Base-by-base conservation (phyloP, 1,140 invertebrate genomes). In the Liolophura sinensis region DNA sequence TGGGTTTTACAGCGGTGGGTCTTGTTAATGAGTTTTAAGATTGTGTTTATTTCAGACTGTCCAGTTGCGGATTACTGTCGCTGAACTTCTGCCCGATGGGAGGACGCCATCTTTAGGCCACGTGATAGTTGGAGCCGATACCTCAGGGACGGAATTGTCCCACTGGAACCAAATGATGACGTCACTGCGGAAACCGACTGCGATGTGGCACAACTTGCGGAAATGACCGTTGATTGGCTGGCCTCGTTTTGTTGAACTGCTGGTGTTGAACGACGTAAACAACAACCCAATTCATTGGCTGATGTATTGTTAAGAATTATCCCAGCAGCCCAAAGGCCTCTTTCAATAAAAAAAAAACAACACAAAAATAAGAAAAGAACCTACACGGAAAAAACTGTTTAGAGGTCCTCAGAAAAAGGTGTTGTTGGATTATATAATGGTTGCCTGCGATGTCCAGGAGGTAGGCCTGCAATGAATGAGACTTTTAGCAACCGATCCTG, bases 101-200 rank as follows among this genome's bases (percentile, higher is more conserved):
- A 89, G 90, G 46, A 93, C 94, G 75, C 92, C 94, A 79, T 86
- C 94, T 61, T 90, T 95, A 84, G 93, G 93, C 48, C 93, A 92
- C 80, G 91, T 91, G 55, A 92, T 91, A 12, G 92, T 95, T 54
- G 93, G 93, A 1, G 89, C 90, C 11, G 89, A 88, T 61, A 90
- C 91, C 73, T 92, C 93, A 62, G 92, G 93, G 24, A 89, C 92
- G 20, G 93, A 93, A 25, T 87, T 92, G 61, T 92, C 94, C 75
- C 93, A 96, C 79, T 96, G 94, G 94, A 87, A 92, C 59, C 91
- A 93, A 83, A 95, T 95, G 92, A 81, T 94, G 80, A 91, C 93
- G 76, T 93, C 91, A 84, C 90, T 92, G n/a, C 87, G 93, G 27
- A 91, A 92, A 81, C 92, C 92, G 0, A 91, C 93, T 1, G 91